Evolutionary conservation across 2,113 vertebrate genomes (phyloP), one percentile per base, ranked within the genome.

Genomic region (Spizaetus ornatus): DNA sequence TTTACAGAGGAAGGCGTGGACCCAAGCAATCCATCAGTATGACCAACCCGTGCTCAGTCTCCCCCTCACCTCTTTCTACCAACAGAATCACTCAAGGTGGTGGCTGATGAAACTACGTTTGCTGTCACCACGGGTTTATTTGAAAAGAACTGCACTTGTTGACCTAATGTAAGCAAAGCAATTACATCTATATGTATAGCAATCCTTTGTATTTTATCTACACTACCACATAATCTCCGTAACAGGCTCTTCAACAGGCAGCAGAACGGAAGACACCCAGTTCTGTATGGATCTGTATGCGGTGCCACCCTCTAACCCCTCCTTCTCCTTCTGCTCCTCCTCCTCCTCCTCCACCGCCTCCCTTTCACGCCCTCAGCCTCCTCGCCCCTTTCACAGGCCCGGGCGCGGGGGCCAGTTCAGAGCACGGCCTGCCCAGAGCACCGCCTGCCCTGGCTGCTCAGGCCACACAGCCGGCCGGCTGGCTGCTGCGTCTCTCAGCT

Each of bases 381-480:
- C 61, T 59, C 50, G 21, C 59, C 42, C 67, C 31, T 53, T 40
- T 38, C 50, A 27, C 11, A 17, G 47, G 59, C 47, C 11, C 0
- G 0, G 31, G 23, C 25, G 9, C 7, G 10, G 32, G 47, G 48
- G 27, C 16, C 34, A 58, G 53, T 13, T 45, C 11, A 3, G 73
- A 63, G 55, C 17, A 3, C 1, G 2, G 21, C 16, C 15, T 31
- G 10, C 36, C 34, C 42, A 3, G 73, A 63, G 55, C 17, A 3
- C 1, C 2, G 21, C 16, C 15, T 31, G 10, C 36, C 34, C 42
- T 19, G n/a, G 9, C 34, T 29, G 58, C 48, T 10, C 22, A 26
- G 21, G 9, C 29, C 48, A 16, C 22, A 18, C 36, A 25, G 16
- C 17, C 3, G 1, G 40, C 18, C 1, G 0, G 27, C 36, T 29